Evolutionary conservation across 2,113 vertebrate genomes (phyloP), one percentile per base, ranked within the genome.

Genomic region (Corvus moneduloides): DNA sequence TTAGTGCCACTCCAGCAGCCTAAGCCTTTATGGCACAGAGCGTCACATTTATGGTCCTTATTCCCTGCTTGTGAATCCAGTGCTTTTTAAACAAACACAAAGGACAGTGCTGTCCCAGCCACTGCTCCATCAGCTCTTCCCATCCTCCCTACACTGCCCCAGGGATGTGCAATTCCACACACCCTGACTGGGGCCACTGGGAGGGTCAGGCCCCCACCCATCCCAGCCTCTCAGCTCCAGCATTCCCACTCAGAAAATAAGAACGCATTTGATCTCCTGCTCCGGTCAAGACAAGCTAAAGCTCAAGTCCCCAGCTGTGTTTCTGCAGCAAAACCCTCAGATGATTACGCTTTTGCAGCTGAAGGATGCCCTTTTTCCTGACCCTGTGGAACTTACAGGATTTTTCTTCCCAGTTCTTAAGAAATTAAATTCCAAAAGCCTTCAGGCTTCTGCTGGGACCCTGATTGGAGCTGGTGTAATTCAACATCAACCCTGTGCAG

Each of bases 401-500:
- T 39, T 67, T 87, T 26, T 68, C 44, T 68, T 51, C 52, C 35
- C 69, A 10, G 39, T 43, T 78, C 48, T 59, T 46, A 39, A 33
- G 11, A 72, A 58, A 72, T 43, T 76, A 2, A 18, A 64, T 82
- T 87, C 66, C 49, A 77, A 68, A 91, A 77, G 84, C 30, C 73
- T 56, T 18, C 30, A 37, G 62, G 5, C 37, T 78, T 48, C 66
- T 27, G 33, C 43, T 3, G 6, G 77, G 44, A 26, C 14, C 37
- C 18, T 27, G 15, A 19, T 16, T 16, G 37, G 28, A 20, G 19
- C 69, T 59, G 61, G n/a, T n/a, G 17, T 35, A 48, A 71, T 1
- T 1, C 2, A 1, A 28, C 22, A 43, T 32, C 68, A 49, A 11
- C 27, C 32, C 10, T 61, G 52, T 5, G 9, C 2, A 0, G 48